Evolutionary conservation across 1,140 invertebrate species (phyloP).

Genomic region (Argopecten irradians): DNA sequence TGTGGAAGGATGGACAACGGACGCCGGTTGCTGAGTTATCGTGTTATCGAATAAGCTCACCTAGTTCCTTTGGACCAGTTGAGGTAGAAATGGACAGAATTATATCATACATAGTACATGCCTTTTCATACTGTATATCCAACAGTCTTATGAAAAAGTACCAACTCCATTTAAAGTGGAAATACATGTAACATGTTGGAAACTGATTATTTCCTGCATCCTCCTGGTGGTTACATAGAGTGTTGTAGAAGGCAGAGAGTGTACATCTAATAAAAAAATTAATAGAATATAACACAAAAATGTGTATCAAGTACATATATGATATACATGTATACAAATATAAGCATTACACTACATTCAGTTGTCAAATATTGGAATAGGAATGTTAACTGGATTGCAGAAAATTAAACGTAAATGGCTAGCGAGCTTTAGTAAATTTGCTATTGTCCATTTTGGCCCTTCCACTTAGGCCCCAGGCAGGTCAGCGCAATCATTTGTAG

Average conservation of each 20-base stretch:
- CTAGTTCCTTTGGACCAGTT: not conserved
- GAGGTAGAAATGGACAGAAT: not conserved
- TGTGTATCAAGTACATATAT: slow-evolving; percentile 24
- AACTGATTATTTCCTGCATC: slow-evolving; percentile 27
- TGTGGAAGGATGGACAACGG: not conserved
- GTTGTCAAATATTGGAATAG: no score
- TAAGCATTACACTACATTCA: no score
- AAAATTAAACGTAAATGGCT: no score
- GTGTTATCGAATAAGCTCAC: not conserved
- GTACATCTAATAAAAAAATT: slow-evolving; percentile 21
- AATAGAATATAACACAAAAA: not conserved
- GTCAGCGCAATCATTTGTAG: no score
- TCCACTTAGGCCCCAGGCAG: no score
- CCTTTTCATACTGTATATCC: slow-evolving; percentile 20
- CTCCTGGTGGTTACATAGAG: slow-evolving; percentile 14
- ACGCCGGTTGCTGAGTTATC: not conserved
- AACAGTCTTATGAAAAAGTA: slow-evolving; percentile 31
- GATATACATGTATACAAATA: not conserved
- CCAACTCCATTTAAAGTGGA: slow-evolving; percentile 33
- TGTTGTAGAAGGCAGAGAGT: slow-evolving; percentile 30
- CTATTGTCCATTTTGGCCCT: no score
- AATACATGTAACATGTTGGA: not conserved
- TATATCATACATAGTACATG: not conserved
- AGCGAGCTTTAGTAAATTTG: no score
- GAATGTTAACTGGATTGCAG: no score